Percentiles rank a stretch among this genome's conserved stretches.
Conservation (phyloP, 2,797 vertebrate species). For the Coregonus ussuriensis region DNA sequence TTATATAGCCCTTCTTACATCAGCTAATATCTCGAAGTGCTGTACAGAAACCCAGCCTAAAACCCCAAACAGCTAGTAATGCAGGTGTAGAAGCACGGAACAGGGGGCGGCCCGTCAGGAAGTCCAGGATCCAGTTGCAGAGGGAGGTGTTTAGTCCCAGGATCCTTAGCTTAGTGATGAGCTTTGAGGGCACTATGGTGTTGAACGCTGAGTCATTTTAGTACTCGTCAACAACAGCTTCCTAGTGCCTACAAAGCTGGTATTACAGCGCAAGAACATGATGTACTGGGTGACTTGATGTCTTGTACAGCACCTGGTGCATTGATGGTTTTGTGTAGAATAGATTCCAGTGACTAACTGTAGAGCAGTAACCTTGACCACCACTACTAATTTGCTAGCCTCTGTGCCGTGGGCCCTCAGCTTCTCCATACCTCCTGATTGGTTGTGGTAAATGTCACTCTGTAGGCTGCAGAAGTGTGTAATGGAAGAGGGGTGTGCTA, state of each 20-base stretch:
- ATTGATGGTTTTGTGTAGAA: neutral
- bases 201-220: neutral
- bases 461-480: constrained; percentile 20
- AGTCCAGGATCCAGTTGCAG: too few relatives aligned
- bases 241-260: neutral
- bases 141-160: too few relatives aligned
- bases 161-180: too few relatives aligned
- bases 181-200: too few relatives aligned
- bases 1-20: too few relatives aligned
- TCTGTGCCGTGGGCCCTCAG: neutral
- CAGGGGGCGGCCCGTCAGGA: too few relatives aligned
- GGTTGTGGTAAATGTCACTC: constrained; percentile 41
- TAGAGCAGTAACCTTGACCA: neutral
- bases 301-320: neutral
- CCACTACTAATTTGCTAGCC: neutral
- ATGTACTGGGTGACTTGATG: neutral
- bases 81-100: too few relatives aligned
- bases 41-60: too few relatives aligned
- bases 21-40: too few relatives aligned
- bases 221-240: neutral
- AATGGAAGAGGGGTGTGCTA: constrained; percentile 20
- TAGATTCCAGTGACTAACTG: neutral
- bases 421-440: constrained; percentile 2
- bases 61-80: too few relatives aligned
- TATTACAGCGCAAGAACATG: neutral